phyloP scores from a whole-genome alignment of 2,113 vertebrate genomes.

The Oxyura jamaicensis region DNA sequence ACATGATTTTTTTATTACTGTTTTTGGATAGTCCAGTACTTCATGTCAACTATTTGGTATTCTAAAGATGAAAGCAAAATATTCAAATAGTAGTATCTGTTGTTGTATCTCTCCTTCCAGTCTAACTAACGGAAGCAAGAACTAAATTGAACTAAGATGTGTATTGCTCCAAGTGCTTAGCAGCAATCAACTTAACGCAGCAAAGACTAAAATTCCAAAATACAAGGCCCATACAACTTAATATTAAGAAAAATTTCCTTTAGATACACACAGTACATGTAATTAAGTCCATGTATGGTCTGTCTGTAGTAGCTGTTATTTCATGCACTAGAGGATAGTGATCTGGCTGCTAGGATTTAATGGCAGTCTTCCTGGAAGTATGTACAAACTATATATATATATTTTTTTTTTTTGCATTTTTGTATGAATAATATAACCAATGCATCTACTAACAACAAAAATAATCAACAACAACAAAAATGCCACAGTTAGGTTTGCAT shows the following conservation, averaged over 20 bases:
- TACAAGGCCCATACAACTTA: neutral
- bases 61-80: neutral
- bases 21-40: neutral
- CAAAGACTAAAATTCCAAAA: neutral
- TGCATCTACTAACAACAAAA: neutral
- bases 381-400: neutral
- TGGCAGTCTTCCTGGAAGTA: slow-evolving; percentile 15
- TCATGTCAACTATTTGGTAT: neutral
- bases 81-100: neutral
- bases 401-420: neutral
- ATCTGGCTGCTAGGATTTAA: slow-evolving; percentile 16
- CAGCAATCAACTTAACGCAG: neutral
- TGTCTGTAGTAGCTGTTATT: neutral
- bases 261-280: neutral
- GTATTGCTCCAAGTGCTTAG: neutral
- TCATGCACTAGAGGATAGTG: neutral
- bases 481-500: neutral
- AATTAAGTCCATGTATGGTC: neutral
- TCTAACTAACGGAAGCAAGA: neutral
- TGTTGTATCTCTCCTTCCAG: neutral
- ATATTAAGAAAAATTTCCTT: slow-evolving; percentile 13
- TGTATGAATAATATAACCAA: slow-evolving; percentile 17
- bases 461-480: neutral
- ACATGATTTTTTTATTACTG: neutral
- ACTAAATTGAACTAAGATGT: neutral